Percentiles rank a stretch among this genome's conserved stretches.
Conservation (phyloP, 2,888 invertebrate species). For the Pimpla rufipes region DNA sequence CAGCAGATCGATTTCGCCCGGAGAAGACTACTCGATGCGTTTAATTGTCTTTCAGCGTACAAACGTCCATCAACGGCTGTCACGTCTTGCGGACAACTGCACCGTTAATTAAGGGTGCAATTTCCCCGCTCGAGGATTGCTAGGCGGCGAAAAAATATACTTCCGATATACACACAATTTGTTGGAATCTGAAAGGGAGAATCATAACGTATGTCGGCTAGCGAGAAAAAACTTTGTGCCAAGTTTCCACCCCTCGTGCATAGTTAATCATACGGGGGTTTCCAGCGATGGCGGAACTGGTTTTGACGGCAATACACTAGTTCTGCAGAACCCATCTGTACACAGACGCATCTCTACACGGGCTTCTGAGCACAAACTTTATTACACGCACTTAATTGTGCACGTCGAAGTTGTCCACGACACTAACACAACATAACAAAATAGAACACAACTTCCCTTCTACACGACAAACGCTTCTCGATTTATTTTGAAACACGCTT, state of each 20-base stretch:
- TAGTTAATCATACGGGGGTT: no score
- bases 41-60: background rate
- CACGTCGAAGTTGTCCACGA: no score
- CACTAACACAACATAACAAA: no score
- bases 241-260: background rate
- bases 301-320: no score
- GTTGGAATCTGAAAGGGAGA: background rate
- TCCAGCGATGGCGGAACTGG: no score
- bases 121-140: background rate
- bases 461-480: no score
- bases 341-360: no score
- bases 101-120: background rate
- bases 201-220: slow-evolving; percentile 1
- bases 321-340: no score
- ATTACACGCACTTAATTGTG: no score
- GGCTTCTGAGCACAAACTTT: no score
- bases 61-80: background rate
- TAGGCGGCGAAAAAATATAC: background rate
- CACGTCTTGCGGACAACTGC: background rate
- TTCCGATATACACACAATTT: background rate
- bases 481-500: no score
- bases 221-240: background rate
- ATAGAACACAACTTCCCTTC: no score
- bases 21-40: background rate
- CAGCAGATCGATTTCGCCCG: background rate